Conservation (phyloP, 2,888 invertebrate genomes). For the Lycaena phlaeas region DNA sequence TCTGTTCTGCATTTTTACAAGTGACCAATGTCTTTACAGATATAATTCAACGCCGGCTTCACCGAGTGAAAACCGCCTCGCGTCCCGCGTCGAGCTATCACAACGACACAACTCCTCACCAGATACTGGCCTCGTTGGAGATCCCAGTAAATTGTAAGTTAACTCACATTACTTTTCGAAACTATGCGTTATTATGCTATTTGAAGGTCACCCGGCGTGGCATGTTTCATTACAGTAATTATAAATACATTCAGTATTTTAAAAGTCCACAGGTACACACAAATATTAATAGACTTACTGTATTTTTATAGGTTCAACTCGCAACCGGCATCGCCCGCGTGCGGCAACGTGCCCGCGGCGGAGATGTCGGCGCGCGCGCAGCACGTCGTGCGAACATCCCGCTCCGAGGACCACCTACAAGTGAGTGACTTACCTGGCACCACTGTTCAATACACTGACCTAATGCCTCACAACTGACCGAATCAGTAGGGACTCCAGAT, state of each 20-base stretch:
- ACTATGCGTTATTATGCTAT: no score
- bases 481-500: no score
- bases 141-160: constrained; percentile 50
- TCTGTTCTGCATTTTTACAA: no score
- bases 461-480: no score
- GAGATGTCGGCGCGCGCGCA: constrained; percentile 62
- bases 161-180: no score
- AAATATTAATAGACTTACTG: no score
- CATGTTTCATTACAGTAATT: no score
- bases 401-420: constrained; percentile 94
- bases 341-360: constrained; percentile 31
- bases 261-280: no score
- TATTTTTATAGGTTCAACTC: constrained; percentile 56
- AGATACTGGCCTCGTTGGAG: constrained; percentile 49
- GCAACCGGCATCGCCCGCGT: constrained; percentile 62
- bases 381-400: constrained; percentile 87
- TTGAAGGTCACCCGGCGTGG: no score
- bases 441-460: neutral
- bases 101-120: constrained; percentile 68
- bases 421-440: constrained; percentile 39
- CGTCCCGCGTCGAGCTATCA: constrained; percentile 49
- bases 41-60: constrained; percentile 71
- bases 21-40: no score
- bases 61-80: constrained; percentile 55
- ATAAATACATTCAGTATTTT: no score